These are phyloP conservation scores for Caenorhabditis parvicauda DNA, from an alignment of 2,888 invertebrate genomes.

Conservation along the genomic window DNA sequence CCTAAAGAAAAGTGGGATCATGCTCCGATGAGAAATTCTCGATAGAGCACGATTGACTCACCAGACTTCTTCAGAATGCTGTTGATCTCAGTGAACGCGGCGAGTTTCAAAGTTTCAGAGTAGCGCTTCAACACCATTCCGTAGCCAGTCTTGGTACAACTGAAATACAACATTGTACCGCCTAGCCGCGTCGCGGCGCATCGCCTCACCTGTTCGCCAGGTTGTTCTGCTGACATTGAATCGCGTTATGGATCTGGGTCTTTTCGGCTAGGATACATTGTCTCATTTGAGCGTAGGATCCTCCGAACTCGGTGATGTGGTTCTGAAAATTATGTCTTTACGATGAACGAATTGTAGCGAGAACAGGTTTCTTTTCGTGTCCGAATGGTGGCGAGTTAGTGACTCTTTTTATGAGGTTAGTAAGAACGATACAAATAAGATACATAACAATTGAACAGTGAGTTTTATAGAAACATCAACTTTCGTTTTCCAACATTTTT, in stretches of 20 bases:
- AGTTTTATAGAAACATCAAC: neutral
- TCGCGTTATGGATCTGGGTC: slow-evolving; percentile 34
- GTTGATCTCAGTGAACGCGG: slow-evolving; percentile 55
- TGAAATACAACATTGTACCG: slow-evolving; percentile 11
- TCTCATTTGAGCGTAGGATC: slow-evolving; percentile 44
- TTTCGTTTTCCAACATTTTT: neutral
- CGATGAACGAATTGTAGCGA: too few species aligned
- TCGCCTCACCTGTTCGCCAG: slow-evolving; percentile 37
- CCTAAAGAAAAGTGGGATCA: too few species aligned
- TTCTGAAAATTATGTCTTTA: slow-evolving; percentile 20
- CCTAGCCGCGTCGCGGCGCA: neutral
- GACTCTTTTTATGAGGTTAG: neutral
- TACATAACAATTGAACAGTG: neutral
- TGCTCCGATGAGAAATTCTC: neutral
- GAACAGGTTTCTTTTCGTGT: too few species aligned
- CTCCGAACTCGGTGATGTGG: slow-evolving; percentile 52
- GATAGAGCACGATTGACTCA: neutral
- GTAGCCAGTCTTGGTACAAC: slow-evolving; percentile 44
- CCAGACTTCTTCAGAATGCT: slow-evolving; percentile 42
- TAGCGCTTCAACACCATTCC: slow-evolving; percentile 56
- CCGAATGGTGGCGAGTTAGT: too few species aligned
- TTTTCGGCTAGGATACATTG: slow-evolving; percentile 46
- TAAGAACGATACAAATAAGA: neutral
- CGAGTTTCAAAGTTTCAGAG: slow-evolving; percentile 59
- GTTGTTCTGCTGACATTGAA: slow-evolving; percentile 43